Evolutionary conservation across 2,888 invertebrate genomes (phyloP).

Genomic region (Stratiomys singularior): DNA sequence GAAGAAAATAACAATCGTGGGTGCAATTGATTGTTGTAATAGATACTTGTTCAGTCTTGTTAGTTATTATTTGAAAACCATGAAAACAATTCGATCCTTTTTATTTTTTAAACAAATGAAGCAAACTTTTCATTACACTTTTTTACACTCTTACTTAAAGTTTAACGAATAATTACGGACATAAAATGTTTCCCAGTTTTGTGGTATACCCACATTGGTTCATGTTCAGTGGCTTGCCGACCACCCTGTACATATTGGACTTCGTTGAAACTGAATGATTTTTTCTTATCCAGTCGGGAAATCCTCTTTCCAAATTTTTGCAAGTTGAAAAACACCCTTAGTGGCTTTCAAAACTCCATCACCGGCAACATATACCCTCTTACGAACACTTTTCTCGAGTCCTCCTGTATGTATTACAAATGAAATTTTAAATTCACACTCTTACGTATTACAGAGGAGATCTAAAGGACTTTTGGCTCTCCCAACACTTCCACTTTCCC

Average conservation of each 20-base stretch:
- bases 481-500: neutral
- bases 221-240: too few relatives aligned
- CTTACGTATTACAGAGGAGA: constrained; percentile 47
- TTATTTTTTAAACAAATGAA: too few relatives aligned
- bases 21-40: neutral
- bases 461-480: constrained; percentile 40
- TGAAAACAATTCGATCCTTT: too few relatives aligned
- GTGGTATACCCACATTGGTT: neutral
- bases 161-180: too few relatives aligned
- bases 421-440: constrained; percentile 52
- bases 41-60: too few relatives aligned
- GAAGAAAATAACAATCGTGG: neutral
- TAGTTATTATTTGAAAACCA: too few relatives aligned
- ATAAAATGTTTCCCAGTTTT: neutral
- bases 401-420: constrained; percentile 50
- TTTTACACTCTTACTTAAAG: too few relatives aligned
- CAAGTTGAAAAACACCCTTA: constrained; percentile 19
- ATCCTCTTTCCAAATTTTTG: constrained; percentile 22
- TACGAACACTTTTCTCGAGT: neutral
- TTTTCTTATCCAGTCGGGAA: neutral
- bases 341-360: constrained; percentile 37
- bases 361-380: neutral
- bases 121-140: too few relatives aligned
- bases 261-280: neutral
- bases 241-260: too few relatives aligned